Base-by-base conservation (phyloP, 2,888 invertebrate species). In the Argyra leucocephala region DNA sequence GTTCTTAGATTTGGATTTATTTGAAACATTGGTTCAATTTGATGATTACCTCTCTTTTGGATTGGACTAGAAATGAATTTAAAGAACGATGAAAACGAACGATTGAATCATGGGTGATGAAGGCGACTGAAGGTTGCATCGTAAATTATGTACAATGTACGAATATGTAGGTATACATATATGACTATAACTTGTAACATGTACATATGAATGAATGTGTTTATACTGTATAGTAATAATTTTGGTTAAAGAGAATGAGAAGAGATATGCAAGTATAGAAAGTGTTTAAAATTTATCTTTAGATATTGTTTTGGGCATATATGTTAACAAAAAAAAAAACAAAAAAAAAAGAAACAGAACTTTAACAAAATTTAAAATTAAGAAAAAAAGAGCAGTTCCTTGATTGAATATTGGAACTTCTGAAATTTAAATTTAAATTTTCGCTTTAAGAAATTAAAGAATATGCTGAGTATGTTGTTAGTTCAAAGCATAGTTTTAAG, bases 181-280 rank as follows among this genome's bases (percentile, higher is more conserved):
- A 31, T 7, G 12, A 31, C 7, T 31, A 31, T 31, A 31, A 10
- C 1, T 6, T 18, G 2, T 18, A 12, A 48, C 18, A 18, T 48
- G 18, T 48, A 48, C 18, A n/a, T 5, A 48, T 48, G 18, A 3
- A 18, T 2, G 48, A 18, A 48, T 18, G 15, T 15, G 15, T 48
- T 18, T 18, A 15, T 15, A 48, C 31, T 15, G 12, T 48, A 48
- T 48, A 18, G 18, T 18, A 48, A 48, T 48, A 15, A 48, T 48
- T 48, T 48, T 48, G 48, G 15, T 48, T 48, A 18, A 48, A 48
- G 48, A n/a, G 12, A 48, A 48, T 18, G 12, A 18, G 18, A 48
- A 48, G 48, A 48, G 48, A 48, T 48, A 48, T 48, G 48, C 48
- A 48, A 48, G 48, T 48, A 48, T 48, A 48, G 48, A 48, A 48